phyloP scores from a whole-genome alignment of 2,113 vertebrate species.

The Larimichthys crocea region DNA sequence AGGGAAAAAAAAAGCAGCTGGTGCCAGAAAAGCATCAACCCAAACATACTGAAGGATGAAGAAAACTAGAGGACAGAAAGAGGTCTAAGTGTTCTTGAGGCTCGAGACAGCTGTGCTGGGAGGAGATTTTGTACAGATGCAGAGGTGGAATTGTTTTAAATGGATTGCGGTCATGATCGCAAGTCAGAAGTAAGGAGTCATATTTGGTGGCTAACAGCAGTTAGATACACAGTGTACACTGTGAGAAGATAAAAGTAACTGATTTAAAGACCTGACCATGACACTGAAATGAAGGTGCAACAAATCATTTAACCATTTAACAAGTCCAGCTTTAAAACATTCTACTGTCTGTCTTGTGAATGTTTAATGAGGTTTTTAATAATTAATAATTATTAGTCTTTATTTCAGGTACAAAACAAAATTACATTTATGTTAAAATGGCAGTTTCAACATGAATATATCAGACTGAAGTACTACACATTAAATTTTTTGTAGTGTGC shows the following conservation, averaged over 20 bases:
- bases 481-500: background rate
- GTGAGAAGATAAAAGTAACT: background rate
- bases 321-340: background rate
- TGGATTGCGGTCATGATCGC: background rate
- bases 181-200: constrained; percentile 1
- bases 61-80: constrained; percentile 6
- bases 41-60: background rate
- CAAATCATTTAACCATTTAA: background rate
- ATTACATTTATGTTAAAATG: too few relatives aligned
- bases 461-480: background rate
- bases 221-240: background rate
- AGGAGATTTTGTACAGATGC: background rate
- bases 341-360: background rate
- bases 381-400: too few relatives aligned
- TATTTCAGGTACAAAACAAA: background rate
- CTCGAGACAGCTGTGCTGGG: background rate
- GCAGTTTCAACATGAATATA: background rate
- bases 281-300: background rate
- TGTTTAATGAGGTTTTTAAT: background rate
- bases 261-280: background rate
- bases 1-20: background rate
- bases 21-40: background rate
- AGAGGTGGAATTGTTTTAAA: constrained; percentile 1
- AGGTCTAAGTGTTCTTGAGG: background rate
- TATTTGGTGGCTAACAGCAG: background rate